Conservation (phyloP, 2,888 invertebrate genomes). For the Epistrophe eligans region DNA sequence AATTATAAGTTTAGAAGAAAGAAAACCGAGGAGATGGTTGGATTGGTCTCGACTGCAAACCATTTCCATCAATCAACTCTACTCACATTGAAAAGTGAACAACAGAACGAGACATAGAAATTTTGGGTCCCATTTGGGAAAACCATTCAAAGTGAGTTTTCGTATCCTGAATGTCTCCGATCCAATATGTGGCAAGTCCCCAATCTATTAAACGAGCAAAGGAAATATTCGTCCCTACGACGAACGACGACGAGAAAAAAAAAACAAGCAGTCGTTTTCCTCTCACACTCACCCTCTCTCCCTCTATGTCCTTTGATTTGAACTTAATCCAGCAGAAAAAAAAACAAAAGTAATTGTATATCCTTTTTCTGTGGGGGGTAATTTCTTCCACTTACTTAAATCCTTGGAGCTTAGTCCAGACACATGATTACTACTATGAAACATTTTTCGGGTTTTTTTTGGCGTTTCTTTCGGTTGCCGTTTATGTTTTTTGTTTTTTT, state of each 20-base stretch:
- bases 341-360: conserved; percentile 79
- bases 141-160: conserved; percentile 55
- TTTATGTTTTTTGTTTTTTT: conserved; percentile 15
- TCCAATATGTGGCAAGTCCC: conserved; percentile 56
- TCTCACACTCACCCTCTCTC: neutral
- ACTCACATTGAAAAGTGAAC: neutral
- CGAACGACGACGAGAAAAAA: neutral
- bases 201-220: conserved; percentile 39
- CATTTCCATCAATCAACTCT: conserved; percentile 6
- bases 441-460: conserved; percentile 47
- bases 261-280: conserved; percentile 77
- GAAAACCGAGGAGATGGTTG: neutral
- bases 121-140: conserved; percentile 58
- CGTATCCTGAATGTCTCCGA: conserved; percentile 48
- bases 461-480: neutral
- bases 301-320: conserved; percentile 80
- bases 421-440: conserved; percentile 76
- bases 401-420: conserved; percentile 80
- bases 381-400: conserved; percentile 83
- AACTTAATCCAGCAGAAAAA: conserved; percentile 80
- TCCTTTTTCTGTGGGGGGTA: conserved; percentile 79
- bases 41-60: no score
- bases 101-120: neutral
- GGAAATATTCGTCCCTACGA: neutral
- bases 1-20: conserved; percentile 30